Evolutionary conservation across 2,113 vertebrate genomes (phyloP).

Genomic region (Cettia cetti): DNA sequence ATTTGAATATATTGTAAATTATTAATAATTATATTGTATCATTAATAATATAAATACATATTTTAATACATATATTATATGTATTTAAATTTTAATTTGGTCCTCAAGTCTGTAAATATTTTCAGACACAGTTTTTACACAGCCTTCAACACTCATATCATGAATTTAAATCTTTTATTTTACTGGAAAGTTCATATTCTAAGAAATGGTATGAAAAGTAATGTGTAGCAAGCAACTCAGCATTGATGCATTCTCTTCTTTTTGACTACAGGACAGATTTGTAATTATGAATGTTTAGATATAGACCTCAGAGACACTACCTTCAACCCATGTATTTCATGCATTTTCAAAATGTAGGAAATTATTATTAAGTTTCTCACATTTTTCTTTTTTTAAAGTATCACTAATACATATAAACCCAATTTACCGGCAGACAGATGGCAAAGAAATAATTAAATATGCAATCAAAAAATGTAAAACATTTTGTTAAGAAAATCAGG

Average conservation of each 20-base stretch:
- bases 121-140: background rate
- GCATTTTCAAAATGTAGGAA: background rate
- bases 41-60: too few relatives aligned
- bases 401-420: background rate
- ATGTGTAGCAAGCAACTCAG: background rate
- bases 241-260: background rate
- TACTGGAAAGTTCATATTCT: background rate
- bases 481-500: background rate
- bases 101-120: background rate
- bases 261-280: background rate
- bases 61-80: too few relatives aligned
- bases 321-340: background rate
- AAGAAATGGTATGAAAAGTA: background rate
- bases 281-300: background rate
- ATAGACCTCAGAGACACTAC: background rate
- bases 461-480: background rate
- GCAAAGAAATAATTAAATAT: background rate
- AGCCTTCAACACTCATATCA: background rate
- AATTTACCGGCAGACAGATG: background rate
- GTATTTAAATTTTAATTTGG: background rate
- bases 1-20: too few relatives aligned
- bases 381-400: background rate
- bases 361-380: background rate
- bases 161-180: background rate
- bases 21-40: too few relatives aligned